Evolutionary conservation across 2,797 vertebrate species (phyloP), one percentile per base, ranked within the genome.

Genomic region (Centroberyx gerrardi): DNA sequence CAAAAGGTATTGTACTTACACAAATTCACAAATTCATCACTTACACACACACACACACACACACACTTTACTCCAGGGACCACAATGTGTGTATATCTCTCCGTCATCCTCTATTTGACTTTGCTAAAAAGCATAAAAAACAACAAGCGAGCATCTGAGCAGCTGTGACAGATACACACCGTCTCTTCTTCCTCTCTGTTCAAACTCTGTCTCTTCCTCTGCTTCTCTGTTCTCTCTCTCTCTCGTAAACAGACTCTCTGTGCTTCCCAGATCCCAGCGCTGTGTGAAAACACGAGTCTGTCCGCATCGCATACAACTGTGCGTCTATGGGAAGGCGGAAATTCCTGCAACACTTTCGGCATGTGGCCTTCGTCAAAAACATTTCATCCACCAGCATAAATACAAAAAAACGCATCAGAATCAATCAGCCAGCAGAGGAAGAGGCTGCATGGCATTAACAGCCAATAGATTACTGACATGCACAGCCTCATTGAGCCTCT

Each of bases 31-130:
- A 51, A 40, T 14, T 27, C 61, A 64, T 13, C 42, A 49, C 44
- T 46, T 27, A 51, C 42, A 63, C 62, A 65, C 62, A 65, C 53
- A 44, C 60, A 62, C 46, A 64, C 61, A 55, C 71, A 72, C 52
- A 72, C 49, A 58, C 76, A 66, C 36, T 27, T 53, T 28, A 69
- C 84, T 81, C 69, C 28, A 66, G 77, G 71, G 85, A 71, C 38
- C 64, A 53, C 36, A 6, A 27, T 33, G 68, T 73, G 73, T 81
- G 67, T 54, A 31, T 68, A 78, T 86, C 68, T 74, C 65, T 56
- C 4, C 7, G 74, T 74, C 38, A 73, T 74, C 77, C 76, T 86
- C 70, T 58, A 40, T 81, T 55, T 80, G 73, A 80, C 73, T 87
- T 85, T 72, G 68, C 73, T 76, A 73, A 87, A 82, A 78, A 74